phyloP scores from a whole-genome alignment of 2,888 invertebrate species.

The Lissocephala sabroskyi region DNA sequence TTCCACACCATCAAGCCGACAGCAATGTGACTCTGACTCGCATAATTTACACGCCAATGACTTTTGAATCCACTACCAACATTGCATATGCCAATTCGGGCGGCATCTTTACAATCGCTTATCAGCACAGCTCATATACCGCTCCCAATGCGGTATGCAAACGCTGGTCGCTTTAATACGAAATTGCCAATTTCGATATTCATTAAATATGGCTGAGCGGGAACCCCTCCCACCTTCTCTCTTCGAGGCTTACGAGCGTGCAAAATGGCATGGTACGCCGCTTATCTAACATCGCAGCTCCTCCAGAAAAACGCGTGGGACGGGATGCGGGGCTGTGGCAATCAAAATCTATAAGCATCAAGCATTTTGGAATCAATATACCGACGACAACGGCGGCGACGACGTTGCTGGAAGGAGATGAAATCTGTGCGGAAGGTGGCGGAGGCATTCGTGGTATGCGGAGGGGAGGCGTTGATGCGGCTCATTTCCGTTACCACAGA shows the following conservation, averaged over 20 bases:
- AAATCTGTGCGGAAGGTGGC: slow-evolving; percentile 4
- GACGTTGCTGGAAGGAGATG: slow-evolving; percentile 3
- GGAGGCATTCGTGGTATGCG: slow-evolving; percentile 10
- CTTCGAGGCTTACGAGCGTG: no score
- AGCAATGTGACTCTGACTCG: slow-evolving; percentile 39
- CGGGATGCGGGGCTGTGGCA: slow-evolving; percentile 23
- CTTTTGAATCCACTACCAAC: slow-evolving; percentile 40
- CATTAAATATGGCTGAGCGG: slow-evolving; percentile 39
- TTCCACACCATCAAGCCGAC: slow-evolving; percentile 50
- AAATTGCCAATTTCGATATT: slow-evolving; percentile 61
- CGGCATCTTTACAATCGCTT: slow-evolving; percentile 39
- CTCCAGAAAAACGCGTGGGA: slow-evolving; percentile 40
- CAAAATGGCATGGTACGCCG: background rate
- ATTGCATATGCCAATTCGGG: slow-evolving; percentile 6
- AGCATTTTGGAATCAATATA: slow-evolving; percentile 41
- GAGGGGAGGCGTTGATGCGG: background rate
- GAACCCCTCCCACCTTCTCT: no score
- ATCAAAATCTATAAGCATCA: slow-evolving; percentile 60
- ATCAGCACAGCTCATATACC: slow-evolving; percentile 55
- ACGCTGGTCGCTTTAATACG: slow-evolving; percentile 53
- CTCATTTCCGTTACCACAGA: slow-evolving; percentile 8
- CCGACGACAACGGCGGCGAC: no score
- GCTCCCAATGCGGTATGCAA: slow-evolving; percentile 8
- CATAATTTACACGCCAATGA: slow-evolving; percentile 60
- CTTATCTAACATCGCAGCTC: background rate